phyloP scores from a whole-genome alignment of 2,888 invertebrate species.

The Hirtodrosophila confusa region DNA sequence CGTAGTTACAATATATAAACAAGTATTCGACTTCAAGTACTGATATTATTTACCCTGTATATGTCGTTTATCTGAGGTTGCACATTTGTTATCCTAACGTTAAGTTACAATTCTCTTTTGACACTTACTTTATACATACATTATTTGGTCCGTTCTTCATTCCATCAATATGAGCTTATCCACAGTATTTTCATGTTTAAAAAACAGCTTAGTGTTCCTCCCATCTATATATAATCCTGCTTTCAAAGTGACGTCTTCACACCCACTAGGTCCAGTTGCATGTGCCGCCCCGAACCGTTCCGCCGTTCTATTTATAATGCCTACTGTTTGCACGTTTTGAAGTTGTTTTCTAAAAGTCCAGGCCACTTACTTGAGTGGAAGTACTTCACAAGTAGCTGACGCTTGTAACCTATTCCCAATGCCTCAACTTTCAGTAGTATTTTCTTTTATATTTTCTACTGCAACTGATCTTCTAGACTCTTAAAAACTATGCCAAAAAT shows the following conservation, averaged over 20 bases:
- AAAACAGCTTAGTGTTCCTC: constrained; percentile 20
- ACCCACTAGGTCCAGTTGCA: constrained; percentile 4
- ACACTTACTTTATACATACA: constrained; percentile 51
- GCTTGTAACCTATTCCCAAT: constrained; percentile 31
- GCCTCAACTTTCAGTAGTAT: constrained; percentile 11
- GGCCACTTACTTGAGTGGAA: constrained; percentile 49
- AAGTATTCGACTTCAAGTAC: too few species aligned
- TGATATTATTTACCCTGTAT: constrained; percentile 47
- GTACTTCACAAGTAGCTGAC: constrained; percentile 38
- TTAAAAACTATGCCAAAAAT: too few species aligned
- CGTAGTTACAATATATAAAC: too few species aligned
- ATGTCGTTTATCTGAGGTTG: constrained; percentile 63
- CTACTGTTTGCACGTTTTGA: constrained; percentile 5
- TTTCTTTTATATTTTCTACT: neutral
- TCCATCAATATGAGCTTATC: too few species aligned
- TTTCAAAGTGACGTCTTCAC: constrained; percentile 10
- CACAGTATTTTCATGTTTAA: too few species aligned
- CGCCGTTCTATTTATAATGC: constrained; percentile 53
- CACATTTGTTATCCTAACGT: neutral
- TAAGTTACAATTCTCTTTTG: neutral
- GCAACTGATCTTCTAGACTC: too few species aligned
- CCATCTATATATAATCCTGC: constrained; percentile 67
- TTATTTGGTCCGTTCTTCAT: too few species aligned
- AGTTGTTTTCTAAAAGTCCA: constrained; percentile 23
- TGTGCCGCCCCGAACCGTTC: constrained; percentile 1